Percentiles rank a stretch among this genome's conserved stretches.
Conservation (phyloP, 2,888 invertebrate genomes). For the Pantelozetes paolii region DNA sequence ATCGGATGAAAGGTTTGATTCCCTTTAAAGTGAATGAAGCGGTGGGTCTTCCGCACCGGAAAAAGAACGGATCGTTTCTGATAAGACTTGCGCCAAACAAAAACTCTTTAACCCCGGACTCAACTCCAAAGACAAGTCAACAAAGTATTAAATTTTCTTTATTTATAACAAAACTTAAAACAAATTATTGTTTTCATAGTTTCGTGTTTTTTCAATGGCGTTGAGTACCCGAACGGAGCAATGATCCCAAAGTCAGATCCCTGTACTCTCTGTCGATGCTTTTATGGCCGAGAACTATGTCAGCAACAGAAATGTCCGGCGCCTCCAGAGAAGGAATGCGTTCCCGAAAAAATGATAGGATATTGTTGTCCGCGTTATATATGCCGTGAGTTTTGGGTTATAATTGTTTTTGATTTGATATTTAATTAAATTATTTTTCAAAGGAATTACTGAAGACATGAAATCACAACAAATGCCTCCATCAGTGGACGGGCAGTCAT, state of each 20-base stretch:
- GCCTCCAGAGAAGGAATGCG: conserved; percentile 59
- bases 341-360: conserved; percentile 66
- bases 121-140: conserved; percentile 12
- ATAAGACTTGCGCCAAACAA: conserved; percentile 7
- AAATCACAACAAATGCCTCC: not conserved
- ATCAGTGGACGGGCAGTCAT: not conserved
- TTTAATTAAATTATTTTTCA: not conserved
- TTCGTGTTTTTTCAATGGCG: conserved; percentile 30
- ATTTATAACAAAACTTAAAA: too few species aligned
- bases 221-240: conserved; percentile 56
- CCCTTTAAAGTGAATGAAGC: conserved; percentile 33
- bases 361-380: conserved; percentile 74
- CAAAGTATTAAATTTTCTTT: conserved; percentile 2
- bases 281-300: conserved; percentile 61
- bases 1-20: conserved; percentile 31
- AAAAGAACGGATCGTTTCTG: conserved; percentile 13
- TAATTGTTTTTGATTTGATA: too few species aligned
- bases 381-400: conserved; percentile 31
- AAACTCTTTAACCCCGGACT: not conserved
- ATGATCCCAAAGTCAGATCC: conserved; percentile 56
- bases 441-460: conserved; percentile 5
- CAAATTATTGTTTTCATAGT: too few species aligned
- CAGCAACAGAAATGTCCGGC: conserved; percentile 57
- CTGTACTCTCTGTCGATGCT: conserved; percentile 61
- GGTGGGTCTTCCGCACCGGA: not conserved